Conservation (phyloP, 2,113 vertebrate species). For the Sorex fumeus region DNA sequence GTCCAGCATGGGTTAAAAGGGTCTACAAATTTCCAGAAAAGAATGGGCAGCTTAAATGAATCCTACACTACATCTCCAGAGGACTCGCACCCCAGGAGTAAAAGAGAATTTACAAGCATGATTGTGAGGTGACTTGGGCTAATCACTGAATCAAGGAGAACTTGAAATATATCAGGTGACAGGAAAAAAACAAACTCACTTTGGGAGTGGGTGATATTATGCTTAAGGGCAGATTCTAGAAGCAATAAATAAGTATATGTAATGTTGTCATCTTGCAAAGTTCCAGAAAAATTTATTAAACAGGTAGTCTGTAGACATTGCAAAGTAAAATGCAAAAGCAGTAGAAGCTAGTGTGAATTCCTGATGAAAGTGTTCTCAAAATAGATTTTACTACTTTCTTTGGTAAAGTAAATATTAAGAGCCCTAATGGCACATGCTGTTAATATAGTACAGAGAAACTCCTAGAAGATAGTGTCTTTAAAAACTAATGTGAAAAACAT, state of each 20-base stretch:
- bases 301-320: neutral
- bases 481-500: neutral
- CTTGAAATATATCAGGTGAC: neutral
- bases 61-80: neutral
- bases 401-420: neutral
- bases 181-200: neutral
- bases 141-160: neutral
- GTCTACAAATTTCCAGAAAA: neutral
- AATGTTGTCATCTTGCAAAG: slow-evolving; percentile 2
- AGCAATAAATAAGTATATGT: neutral
- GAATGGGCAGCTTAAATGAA: neutral
- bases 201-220: fast-evolving
- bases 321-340: slow-evolving; percentile 15
- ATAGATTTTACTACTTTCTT: neutral
- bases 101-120: neutral
- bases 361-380: neutral
- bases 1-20: slow-evolving; percentile 32
- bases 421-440: neutral
- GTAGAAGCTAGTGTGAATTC: neutral
- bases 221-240: slow-evolving; percentile 1
- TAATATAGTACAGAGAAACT: neutral
- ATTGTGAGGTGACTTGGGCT: neutral
- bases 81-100: neutral
- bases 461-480: neutral
- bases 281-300: neutral